Percentiles rank a stretch among this genome's conserved stretches.
Evolutionary conservation across 92 coral and sea anemone species (phyloP).

Genomic region (Porites rus): DNA sequence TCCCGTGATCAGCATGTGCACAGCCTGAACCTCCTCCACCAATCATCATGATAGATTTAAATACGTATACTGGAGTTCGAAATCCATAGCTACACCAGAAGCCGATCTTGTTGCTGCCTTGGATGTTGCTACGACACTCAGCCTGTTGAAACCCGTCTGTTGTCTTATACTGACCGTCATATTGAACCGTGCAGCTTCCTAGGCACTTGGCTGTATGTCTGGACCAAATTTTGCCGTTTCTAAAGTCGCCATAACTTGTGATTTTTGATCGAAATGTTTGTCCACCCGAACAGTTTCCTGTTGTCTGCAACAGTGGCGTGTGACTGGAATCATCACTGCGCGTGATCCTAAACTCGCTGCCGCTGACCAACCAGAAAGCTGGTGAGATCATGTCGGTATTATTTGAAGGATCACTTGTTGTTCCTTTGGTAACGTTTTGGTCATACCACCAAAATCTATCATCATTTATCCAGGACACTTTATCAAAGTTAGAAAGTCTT

Average conservation of each 20-base stretch:
- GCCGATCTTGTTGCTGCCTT: no score
- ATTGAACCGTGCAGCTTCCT: neutral
- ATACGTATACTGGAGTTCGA: neutral
- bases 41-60: neutral
- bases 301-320: no score
- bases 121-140: no score
- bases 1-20: neutral
- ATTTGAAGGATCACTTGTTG: neutral
- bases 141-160: no score
- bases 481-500: no score
- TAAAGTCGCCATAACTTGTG: neutral
- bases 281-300: no score
- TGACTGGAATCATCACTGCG: neutral
- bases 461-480: no score
- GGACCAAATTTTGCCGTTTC: neutral
- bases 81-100: no score
- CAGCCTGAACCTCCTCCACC: neutral
- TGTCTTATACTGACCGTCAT: no score
- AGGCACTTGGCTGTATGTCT: neutral
- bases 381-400: neutral
- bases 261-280: no score
- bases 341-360: constrained; percentile 3
- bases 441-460: no score
- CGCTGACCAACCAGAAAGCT: neutral
- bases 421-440: neutral